Percentiles rank a stretch among this genome's conserved stretches.
Conservation (phyloP, 2,888 invertebrate genomes). For the Melanargia galathea region DNA sequence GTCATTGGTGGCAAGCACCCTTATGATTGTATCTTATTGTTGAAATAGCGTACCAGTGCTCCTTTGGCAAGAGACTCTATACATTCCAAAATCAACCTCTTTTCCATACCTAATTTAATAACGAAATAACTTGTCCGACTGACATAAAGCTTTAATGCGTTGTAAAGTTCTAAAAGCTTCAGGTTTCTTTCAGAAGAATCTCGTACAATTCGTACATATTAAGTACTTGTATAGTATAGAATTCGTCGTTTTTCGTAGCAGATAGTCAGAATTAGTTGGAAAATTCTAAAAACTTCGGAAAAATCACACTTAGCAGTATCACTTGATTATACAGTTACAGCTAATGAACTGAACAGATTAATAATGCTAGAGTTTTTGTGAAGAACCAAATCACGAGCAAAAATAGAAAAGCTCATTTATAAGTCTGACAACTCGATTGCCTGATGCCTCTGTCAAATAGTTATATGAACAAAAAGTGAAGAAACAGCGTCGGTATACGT, state of each 20-base stretch:
- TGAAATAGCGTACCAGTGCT: no score
- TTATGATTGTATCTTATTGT: no score
- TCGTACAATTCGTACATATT: no score
- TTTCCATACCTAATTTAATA: no score
- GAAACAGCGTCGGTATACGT: constrained; percentile 40
- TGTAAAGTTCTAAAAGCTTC: neutral
- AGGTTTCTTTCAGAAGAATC: no score
- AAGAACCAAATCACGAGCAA: constrained; percentile 11
- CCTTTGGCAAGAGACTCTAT: no score
- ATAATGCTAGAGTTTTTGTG: constrained; percentile 30
- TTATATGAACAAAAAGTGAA: constrained; percentile 46
- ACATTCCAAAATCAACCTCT: no score
- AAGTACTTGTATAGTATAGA: no score
- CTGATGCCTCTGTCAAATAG: constrained; percentile 30
- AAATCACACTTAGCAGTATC: neutral
- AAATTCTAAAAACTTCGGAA: neutral
- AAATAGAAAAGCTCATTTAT: constrained; percentile 36
- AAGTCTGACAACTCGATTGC: constrained; percentile 32
- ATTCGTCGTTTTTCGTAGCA: no score
- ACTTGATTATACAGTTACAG: neutral
- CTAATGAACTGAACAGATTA: constrained; percentile 13
- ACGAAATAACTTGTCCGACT: no score
- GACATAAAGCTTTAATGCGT: neutral
- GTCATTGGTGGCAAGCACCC: no score
- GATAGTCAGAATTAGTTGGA: no score